Evolutionary conservation across 1,140 invertebrate species (phyloP).

Genomic region (Drosophila micromelanica): DNA sequence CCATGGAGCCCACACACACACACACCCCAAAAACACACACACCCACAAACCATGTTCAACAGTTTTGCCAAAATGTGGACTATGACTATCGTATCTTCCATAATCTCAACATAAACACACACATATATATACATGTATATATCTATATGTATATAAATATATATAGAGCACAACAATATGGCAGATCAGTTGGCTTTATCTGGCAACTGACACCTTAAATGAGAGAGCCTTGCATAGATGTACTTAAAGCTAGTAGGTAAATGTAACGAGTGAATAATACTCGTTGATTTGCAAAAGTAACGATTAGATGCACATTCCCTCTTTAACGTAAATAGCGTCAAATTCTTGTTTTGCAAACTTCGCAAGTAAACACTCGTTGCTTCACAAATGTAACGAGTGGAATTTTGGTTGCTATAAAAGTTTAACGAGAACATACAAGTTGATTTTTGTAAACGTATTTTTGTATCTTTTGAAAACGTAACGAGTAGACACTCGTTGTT

Average conservation of each 20-base stretch:
- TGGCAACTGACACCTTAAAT: conserved; percentile 2
- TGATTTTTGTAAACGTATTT: background rate
- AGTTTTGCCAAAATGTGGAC: conserved; percentile 84
- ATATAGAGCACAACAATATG: conserved; percentile 9
- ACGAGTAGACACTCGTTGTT: background rate
- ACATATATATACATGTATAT: background rate
- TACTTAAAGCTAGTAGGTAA: background rate
- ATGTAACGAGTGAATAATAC: background rate
- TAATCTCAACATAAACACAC: conserved; percentile 37
- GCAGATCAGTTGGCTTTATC: conserved; percentile 16
- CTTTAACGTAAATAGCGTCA: no score
- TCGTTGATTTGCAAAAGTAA: conserved; percentile 9
- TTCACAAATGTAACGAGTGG: background rate
- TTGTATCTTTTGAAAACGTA: background rate
- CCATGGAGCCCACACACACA: conserved; percentile 13
- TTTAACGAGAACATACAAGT: no score
- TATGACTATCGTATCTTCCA: conserved; percentile 84
- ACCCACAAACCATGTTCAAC: conserved; percentile 61
- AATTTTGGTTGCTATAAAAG: background rate
- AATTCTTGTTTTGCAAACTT: background rate
- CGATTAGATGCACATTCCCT: background rate
- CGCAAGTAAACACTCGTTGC: background rate
- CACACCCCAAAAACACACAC: conserved; percentile 15
- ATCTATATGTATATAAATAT: background rate
- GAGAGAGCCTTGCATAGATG: conserved; percentile 16